Percentiles rank a stretch among this genome's conserved stretches.
Conservation (phyloP, 2,797 vertebrate species). For the Helostoma temminkii region DNA sequence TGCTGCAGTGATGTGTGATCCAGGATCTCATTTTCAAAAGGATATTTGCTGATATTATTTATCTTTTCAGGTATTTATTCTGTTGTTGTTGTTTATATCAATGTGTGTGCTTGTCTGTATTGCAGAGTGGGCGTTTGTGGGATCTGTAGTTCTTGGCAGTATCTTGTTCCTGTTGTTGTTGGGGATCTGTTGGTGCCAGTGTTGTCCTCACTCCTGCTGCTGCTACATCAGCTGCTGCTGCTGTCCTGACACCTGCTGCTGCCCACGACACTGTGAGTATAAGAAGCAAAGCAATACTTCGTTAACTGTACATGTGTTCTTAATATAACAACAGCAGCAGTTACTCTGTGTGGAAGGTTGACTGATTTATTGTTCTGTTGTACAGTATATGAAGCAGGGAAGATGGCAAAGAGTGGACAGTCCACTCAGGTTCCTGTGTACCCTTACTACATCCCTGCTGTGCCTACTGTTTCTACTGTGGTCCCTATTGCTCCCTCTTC, state of each 20-base stretch:
- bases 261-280: slow-evolving; percentile 93
- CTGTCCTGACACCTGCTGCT: slow-evolving; percentile 97
- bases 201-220: slow-evolving; percentile 97
- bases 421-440: slow-evolving; percentile 88
- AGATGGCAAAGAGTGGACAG: slow-evolving; percentile 89
- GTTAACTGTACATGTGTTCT: neutral
- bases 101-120: slow-evolving; percentile 43
- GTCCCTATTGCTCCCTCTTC: slow-evolving; percentile 87
- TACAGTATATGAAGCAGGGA: slow-evolving; percentile 95
- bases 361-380: slow-evolving; percentile 3
- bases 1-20: neutral
- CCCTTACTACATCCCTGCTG: slow-evolving; percentile 84
- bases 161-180: slow-evolving; percentile 91
- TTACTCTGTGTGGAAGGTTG: neutral
- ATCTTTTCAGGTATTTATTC: neutral
- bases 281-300: neutral
- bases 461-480: slow-evolving; percentile 83
- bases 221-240: slow-evolving; percentile 97
- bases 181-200: slow-evolving; percentile 99
- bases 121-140: slow-evolving; percentile 97
- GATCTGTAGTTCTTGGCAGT: slow-evolving; percentile 89
- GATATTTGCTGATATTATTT: neutral
- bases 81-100: neutral
- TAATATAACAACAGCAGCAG: too few species aligned
- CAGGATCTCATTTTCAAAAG: neutral